Conservation (phyloP, 1,140 invertebrate genomes). For the Drosophila watanabei region DNA sequence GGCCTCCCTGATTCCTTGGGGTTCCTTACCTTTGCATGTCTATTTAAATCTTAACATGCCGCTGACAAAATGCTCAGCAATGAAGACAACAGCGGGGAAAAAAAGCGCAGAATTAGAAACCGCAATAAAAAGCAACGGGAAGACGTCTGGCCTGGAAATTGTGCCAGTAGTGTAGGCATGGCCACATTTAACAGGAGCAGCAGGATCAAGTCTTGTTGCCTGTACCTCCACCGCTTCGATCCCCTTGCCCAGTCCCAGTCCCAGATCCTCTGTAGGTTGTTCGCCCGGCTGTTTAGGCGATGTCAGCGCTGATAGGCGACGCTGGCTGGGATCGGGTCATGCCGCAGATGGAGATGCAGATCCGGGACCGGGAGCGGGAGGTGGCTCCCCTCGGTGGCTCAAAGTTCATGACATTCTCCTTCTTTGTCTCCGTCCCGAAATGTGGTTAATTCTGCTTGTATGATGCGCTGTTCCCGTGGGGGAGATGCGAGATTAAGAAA, state of each 20-base stretch:
- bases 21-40: constrained; percentile 55
- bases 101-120: constrained; percentile 58
- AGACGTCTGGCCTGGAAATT: constrained; percentile 63
- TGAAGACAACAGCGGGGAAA: constrained; percentile 55
- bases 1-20: constrained; percentile 6
- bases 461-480: constrained; percentile 58
- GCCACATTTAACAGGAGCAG: constrained; percentile 77
- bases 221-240: neutral
- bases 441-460: constrained; percentile 69
- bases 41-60: constrained; percentile 80
- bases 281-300: constrained; percentile 61
- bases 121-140: constrained; percentile 56
- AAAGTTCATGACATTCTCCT: constrained; percentile 72
- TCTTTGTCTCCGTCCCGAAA: constrained; percentile 21
- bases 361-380: constrained; percentile 16
- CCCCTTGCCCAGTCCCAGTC: neutral
- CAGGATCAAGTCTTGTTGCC: constrained; percentile 77
- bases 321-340: constrained; percentile 62
- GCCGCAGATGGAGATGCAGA: constrained; percentile 38
- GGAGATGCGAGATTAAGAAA: constrained; percentile 73
- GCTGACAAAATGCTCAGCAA: constrained; percentile 80
- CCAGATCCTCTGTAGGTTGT: constrained; percentile 17
- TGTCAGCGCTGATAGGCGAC: constrained; percentile 72
- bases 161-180: constrained; percentile 76
- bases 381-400: constrained; percentile 39